Conservation (phyloP, 2,113 vertebrate genomes). For the Brachypteracias leptosomus region DNA sequence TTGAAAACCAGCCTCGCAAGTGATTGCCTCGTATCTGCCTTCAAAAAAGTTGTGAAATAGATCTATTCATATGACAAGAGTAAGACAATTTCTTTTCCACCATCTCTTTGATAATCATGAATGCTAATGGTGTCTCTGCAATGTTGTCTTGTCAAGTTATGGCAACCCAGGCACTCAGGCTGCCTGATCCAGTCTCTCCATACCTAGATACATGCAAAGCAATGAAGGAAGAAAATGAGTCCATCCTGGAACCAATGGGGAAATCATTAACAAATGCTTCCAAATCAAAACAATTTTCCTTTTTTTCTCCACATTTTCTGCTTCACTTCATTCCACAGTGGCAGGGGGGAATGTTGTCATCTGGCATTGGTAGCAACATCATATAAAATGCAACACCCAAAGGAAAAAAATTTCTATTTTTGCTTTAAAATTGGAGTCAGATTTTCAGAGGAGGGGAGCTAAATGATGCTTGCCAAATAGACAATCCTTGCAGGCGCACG, state of each 20-base stretch:
- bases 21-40: slow-evolving; percentile 25
- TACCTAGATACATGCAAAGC: slow-evolving; percentile 19
- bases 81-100: slow-evolving; percentile 52
- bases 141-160: slow-evolving; percentile 33
- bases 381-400: background rate
- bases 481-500: background rate
- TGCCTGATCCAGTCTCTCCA: background rate
- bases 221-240: background rate
- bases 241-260: background rate
- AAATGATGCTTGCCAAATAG: background rate
- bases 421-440: slow-evolving; percentile 27
- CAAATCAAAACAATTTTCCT: slow-evolving; percentile 6
- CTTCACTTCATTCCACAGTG: slow-evolving; percentile 14
- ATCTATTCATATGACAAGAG: slow-evolving; percentile 38
- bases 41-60: slow-evolving; percentile 51
- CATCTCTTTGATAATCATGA: slow-evolving; percentile 51
- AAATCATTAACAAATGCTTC: slow-evolving; percentile 18
- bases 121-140: slow-evolving; percentile 53
- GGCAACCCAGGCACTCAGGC: background rate
- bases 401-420: background rate
- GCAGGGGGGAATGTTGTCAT: background rate
- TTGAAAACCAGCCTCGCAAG: background rate
- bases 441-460: slow-evolving; percentile 5
- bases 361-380: background rate
- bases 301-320: slow-evolving; percentile 12